These are phyloP conservation scores for Acrobeloides nanus DNA, from an alignment of 2,888 invertebrate species.

Conservation along the genomic window DNA sequence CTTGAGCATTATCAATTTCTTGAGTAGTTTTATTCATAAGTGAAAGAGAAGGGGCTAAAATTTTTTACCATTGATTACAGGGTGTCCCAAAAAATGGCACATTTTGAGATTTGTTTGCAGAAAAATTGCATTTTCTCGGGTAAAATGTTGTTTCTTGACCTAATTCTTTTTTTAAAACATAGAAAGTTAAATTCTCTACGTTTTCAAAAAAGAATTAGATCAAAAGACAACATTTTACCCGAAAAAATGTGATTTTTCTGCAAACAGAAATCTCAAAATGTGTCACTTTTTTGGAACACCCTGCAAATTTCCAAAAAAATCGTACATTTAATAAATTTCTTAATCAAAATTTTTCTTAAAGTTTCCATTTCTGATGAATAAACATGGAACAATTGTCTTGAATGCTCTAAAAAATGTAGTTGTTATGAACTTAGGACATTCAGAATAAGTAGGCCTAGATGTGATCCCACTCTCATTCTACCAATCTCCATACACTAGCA, in stretches of 20 bases:
- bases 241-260: too few species aligned
- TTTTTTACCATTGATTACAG: not conserved
- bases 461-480: too few species aligned
- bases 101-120: not conserved
- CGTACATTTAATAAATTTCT: constrained; percentile 13
- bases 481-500: too few species aligned
- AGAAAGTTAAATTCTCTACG: too few species aligned
- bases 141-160: too few species aligned
- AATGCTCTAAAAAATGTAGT: constrained; percentile 18
- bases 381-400: constrained; percentile 15
- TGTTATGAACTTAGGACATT: constrained; percentile 4
- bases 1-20: constrained; percentile 4
- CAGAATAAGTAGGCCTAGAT: too few species aligned
- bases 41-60: constrained; percentile 18
- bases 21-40: constrained; percentile 6
- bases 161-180: too few species aligned
- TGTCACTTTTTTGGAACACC: constrained; percentile 1
- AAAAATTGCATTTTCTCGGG: too few species aligned
- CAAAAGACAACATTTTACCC: too few species aligned
- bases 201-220: too few species aligned
- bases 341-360: constrained; percentile 3
- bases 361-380: constrained; percentile 8
- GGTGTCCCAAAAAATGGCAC: not conserved
- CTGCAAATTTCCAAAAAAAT: not conserved
- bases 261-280: too few species aligned